Evolutionary conservation across 2,113 vertebrate genomes (phyloP).

Genomic region (Oryzias melastigma): DNA sequence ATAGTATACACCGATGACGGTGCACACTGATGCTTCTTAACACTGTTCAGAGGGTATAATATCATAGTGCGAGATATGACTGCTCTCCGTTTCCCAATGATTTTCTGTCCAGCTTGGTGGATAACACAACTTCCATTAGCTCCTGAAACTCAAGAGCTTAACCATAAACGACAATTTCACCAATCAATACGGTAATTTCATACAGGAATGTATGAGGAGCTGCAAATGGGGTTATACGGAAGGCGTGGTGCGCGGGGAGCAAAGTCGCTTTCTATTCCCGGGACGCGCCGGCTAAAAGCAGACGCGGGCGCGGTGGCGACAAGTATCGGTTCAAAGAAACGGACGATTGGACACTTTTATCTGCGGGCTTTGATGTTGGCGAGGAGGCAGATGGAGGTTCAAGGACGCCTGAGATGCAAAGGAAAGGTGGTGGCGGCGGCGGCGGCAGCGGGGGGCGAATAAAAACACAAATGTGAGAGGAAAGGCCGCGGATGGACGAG

Average conservation of each 20-base stretch:
- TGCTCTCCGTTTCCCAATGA: constrained; percentile 62
- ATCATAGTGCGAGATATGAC: constrained; percentile 38
- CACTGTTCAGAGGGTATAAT: constrained; percentile 31
- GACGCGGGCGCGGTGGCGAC: constrained; percentile 46
- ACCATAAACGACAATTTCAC: constrained; percentile 56
- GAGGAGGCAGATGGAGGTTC: constrained; percentile 54
- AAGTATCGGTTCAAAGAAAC: constrained; percentile 38
- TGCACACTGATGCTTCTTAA: constrained; percentile 3
- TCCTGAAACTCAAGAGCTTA: constrained; percentile 65
- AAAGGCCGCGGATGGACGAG: not conserved
- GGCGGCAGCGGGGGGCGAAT: no score
- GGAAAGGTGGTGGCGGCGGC: not conserved
- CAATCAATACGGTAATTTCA: constrained; percentile 71
- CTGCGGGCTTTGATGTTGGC: constrained; percentile 57
- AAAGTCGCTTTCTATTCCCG: constrained; percentile 56
- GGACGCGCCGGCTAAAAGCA: constrained; percentile 51
- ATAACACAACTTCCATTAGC: constrained; percentile 66
- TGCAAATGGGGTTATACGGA: constrained; percentile 31
- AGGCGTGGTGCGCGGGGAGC: constrained; percentile 16
- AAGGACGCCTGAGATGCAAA: constrained; percentile 48
- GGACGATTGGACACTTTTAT: constrained; percentile 66
- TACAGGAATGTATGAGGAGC: constrained; percentile 61
- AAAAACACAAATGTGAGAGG: constrained; percentile 4
- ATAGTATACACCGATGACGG: not conserved
- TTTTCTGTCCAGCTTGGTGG: constrained; percentile 62